A percentile compares a stretch with the other conserved stretches of the same genome.
Conservation (phyloP, 2,888 invertebrate genomes). For the Pilophorus perplexus region DNA sequence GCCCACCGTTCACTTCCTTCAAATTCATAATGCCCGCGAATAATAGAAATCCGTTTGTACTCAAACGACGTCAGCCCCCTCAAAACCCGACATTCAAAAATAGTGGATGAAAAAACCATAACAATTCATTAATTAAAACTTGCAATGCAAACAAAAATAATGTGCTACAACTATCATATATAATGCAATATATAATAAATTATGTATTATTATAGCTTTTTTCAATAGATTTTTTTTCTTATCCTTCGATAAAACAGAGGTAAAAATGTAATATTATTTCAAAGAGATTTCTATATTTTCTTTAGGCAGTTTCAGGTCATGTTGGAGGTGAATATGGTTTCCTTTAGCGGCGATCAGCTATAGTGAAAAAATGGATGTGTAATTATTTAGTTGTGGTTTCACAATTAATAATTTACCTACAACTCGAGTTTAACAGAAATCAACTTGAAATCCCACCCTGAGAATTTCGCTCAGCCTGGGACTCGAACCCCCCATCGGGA, state of each 20-base stretch:
- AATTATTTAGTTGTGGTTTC: too few species aligned
- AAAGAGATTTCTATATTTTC: not conserved
- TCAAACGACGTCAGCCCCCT: too few species aligned
- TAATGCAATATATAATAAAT: conserved; percentile 19
- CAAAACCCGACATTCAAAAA: not conserved
- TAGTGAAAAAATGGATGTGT: too few species aligned
- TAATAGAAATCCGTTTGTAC: too few species aligned
- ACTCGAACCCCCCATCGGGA: too few species aligned
- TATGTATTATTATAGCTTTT: not conserved
- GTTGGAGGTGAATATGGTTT: not conserved
- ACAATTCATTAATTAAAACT: not conserved
- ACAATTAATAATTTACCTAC: too few species aligned
- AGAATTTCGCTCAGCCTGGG: too few species aligned
- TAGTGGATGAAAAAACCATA: not conserved
- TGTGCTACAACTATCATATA: conserved; percentile 21
- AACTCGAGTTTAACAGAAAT: too few species aligned
- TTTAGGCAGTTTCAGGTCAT: conserved; percentile 10
- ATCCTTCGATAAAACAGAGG: conserved; percentile 1
- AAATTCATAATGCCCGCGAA: too few species aligned
- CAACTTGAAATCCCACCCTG: not conserved
- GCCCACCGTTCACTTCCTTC: too few species aligned
- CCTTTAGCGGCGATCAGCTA: not conserved
- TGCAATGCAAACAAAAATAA: not conserved
- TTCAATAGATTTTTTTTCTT: not conserved
- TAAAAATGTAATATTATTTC: not conserved